Conservation (phyloP, 2,113 vertebrate species). For the Rhineura floridana region DNA sequence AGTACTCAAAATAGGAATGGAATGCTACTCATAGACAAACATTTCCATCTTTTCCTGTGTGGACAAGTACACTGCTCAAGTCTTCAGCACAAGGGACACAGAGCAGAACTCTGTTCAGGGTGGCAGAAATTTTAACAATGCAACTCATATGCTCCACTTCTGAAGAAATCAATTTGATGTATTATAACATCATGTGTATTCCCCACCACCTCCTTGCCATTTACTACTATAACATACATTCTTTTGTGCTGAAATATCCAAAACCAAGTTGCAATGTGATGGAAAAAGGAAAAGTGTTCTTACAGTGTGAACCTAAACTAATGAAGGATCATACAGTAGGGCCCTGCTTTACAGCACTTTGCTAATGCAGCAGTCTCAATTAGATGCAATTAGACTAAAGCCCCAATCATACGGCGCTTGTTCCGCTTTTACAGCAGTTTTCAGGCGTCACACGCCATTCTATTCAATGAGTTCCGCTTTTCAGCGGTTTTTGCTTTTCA, state of each 20-base stretch:
- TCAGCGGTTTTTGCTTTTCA: no score
- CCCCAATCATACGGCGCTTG: no score
- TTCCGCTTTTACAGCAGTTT: no score
- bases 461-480: no score
- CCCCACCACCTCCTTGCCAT: no score
- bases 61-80: neutral
- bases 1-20: neutral
- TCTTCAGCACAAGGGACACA: neutral
- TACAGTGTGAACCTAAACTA: neutral
- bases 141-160: neutral
- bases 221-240: neutral
- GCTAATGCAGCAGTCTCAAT: no score
- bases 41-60: neutral
- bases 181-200: neutral
- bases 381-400: no score
- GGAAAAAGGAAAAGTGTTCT: neutral
- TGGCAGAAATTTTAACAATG: neutral
- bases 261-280: neutral
- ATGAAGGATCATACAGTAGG: neutral
- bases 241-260: neutral
- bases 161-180: neutral
- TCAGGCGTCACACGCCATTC: no score
- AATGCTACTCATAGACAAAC: neutral
- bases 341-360: no score
- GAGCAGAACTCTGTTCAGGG: neutral